Evolutionary conservation across 2,888 invertebrate species (phyloP).

Genomic region (Scrobipalpa atriplicella): DNA sequence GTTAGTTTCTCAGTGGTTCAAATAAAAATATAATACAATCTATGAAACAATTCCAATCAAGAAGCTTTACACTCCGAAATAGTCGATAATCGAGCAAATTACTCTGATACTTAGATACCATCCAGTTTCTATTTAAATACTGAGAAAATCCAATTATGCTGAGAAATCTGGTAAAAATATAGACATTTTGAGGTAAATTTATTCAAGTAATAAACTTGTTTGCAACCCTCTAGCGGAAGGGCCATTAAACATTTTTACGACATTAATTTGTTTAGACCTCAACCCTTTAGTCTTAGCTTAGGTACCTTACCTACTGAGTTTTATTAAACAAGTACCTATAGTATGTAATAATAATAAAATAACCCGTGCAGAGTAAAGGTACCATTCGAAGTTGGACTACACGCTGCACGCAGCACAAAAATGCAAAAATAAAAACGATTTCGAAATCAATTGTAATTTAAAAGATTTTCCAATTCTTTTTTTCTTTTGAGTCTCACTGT

Average conservation of each 20-base stretch:
- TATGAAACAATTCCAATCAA: too few relatives aligned
- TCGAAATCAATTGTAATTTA: neutral
- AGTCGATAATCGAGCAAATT: too few relatives aligned
- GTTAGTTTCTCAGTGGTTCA: too few relatives aligned
- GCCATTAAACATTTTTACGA: conserved; percentile 56
- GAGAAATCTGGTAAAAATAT: conserved; percentile 37
- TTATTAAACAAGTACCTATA: conserved; percentile 30
- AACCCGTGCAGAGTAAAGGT: neutral
- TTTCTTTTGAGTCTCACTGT: too few relatives aligned
- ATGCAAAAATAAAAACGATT: neutral
- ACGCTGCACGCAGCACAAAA: too few relatives aligned
- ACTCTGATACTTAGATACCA: too few relatives aligned
- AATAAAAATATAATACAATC: too few relatives aligned
- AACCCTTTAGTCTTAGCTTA: conserved; percentile 44
- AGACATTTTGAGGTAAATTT: conserved; percentile 43
- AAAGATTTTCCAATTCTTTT: neutral
- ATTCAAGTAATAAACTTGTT: conserved; percentile 48
- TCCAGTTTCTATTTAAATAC: neutral
- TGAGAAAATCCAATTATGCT: conserved; percentile 43
- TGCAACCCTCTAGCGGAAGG: conserved; percentile 49
- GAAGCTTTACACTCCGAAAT: too few relatives aligned
- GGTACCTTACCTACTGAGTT: conserved; percentile 1
- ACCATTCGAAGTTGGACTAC: too few relatives aligned
- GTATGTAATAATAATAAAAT: too few relatives aligned
- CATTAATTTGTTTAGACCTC: conserved; percentile 52